phyloP scores from a whole-genome alignment of 2,113 vertebrate genomes.

The Proteles cristata region DNA sequence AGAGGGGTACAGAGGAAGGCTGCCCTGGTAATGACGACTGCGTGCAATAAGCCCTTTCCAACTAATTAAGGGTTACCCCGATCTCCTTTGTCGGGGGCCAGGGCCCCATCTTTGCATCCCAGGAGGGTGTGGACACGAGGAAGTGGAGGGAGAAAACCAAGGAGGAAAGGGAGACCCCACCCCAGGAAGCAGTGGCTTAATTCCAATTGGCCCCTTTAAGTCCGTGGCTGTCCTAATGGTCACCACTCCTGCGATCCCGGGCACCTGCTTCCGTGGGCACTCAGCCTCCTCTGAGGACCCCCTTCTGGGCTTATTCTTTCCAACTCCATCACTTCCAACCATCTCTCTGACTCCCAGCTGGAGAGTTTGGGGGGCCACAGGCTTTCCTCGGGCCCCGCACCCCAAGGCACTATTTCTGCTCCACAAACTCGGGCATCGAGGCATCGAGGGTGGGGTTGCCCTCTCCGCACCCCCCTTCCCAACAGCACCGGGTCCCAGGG shows the following conservation, averaged over 20 bases:
- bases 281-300: too few species aligned
- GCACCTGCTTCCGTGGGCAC: accelerated
- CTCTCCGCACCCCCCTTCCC: neutral
- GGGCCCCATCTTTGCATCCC: neutral
- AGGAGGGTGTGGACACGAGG: neutral
- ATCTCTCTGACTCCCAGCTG: neutral
- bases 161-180: neutral
- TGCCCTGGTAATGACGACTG: accelerated
- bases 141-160: neutral
- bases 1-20: too few species aligned
- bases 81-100: neutral
- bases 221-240: neutral
- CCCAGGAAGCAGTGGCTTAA: neutral
- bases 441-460: neutral
- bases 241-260: neutral
- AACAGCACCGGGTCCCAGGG: neutral
- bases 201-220: too few species aligned
- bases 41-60: accelerated
- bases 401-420: neutral
- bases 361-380: neutral
- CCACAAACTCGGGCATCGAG: neutral
- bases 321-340: neutral
- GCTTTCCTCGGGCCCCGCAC: neutral
- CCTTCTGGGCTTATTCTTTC: neutral
- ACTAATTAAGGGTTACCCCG: accelerated